Evolutionary conservation across 2,797 vertebrate genomes (phyloP), one percentile per base, ranked within the genome.

Genomic region (Paratrypauchen microcephalus): DNA sequence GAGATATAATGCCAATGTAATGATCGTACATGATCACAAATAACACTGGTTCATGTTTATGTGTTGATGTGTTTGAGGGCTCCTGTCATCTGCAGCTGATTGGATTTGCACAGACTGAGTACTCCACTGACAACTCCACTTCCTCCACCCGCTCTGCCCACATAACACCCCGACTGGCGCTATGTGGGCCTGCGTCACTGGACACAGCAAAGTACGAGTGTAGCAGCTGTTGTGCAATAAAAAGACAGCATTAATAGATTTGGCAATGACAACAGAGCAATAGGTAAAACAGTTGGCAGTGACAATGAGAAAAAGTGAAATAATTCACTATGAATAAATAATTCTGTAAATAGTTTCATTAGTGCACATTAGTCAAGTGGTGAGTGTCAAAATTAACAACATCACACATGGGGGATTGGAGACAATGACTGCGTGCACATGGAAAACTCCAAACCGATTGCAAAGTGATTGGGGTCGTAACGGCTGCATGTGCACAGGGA

Each of bases 31-130:
- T 19, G 26, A 21, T 60, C 57, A 77, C 58, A 54, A 68, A 72
- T 39, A 58, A 41, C n/a, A 62, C 70, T 47, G 47, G n/a, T 66
- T 69, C 41, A 18, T 62, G 19, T 23, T 26, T 2, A 26, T 26
- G 24, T n/a, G n/a, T n/a, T n/a, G n/a, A 36, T 64, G 36, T 26
- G 26, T 72, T 64, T 39, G 57, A 68, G 74, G 66, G 66, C 72
- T 75, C 41, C 66, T 30, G 74, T 64, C 26, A 23, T 55, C 78
- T 68, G 67, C 68, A 75, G 70, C 39, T 67, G 36, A 79, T 41
- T 58, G 26, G 55, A 30, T 72, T 72, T 70, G 55, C 59, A 65
- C 57, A 36, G 32, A 65, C 50, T 15, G 58, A 76, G 62, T 23
- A 9, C 55, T 50, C 54, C 23, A 65, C 41, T 73, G 71, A 76